Evolutionary conservation across 2,797 vertebrate genomes (phyloP), one percentile per base, ranked within the genome.

Genomic region (Pangasius sanitwongsei): DNA sequence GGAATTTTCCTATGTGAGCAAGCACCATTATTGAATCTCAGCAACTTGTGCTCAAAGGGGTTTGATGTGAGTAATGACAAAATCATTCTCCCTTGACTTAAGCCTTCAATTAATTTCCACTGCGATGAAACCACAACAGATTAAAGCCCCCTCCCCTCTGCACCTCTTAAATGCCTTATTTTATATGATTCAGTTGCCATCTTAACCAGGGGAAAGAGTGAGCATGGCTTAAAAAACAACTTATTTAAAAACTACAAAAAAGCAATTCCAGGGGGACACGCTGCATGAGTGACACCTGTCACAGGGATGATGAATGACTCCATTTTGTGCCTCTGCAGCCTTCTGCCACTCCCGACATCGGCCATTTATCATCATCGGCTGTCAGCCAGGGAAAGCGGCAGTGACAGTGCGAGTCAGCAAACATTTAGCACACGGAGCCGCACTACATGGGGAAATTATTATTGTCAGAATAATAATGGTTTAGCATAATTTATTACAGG

Each of bases 401-500:
- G 97, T 98, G 98, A 99, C 98, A 99, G 98, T 98, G 97, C 98
- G 97, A 99, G 98, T 99, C 98, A 99, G 98, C 98, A 99, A 99
- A 98, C 98, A 99, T 99, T 99, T 99, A 99, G 98, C 98, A 97
- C 98, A 98, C 97, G 96, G 97, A 98, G 97, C 97, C 97, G 96
- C 96, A 96, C 98, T 98, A 98, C 98, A 98, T 97, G 91, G 97
- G 98, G 98, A 99, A 99, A 99, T 99, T 98, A 99, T 99, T 99
- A 99, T 99, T 99, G 98, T 99, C 98, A 99, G 98, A 99, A 99
- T 99, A 99, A 99, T 99, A 99, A 99, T 99, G 98, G 97, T 99
- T 99, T 99, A 99, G 98, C 98, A 99, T 99, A 99, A 99, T 99
- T 99, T 99, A 99, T 99, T 99, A 99, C 98, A 98, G 98, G 98